These are phyloP conservation scores for Idaea biselata DNA, from an alignment of 2,888 invertebrate genomes.

Conservation along the genomic window DNA sequence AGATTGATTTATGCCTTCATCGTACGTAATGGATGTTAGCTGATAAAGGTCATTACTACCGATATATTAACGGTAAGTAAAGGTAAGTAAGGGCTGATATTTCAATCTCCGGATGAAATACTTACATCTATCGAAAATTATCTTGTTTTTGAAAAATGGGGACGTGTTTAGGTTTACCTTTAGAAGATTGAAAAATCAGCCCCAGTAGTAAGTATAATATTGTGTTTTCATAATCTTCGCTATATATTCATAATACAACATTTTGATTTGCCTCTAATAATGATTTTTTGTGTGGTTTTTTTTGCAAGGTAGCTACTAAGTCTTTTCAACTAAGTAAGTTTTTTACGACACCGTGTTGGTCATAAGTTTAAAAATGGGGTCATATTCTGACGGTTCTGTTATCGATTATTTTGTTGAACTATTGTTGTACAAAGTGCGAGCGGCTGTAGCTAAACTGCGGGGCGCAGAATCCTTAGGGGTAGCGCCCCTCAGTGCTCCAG, in stretches of 20 bases:
- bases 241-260: too few species aligned
- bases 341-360: neutral
- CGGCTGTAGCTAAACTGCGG: slow-evolving; percentile 27
- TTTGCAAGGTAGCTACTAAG: too few species aligned
- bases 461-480: slow-evolving; percentile 72
- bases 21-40: neutral
- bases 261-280: too few species aligned
- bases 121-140: too few species aligned
- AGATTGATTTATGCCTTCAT: neutral
- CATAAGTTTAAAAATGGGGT: slow-evolving; percentile 2
- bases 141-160: too few species aligned
- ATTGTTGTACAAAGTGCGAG: slow-evolving; percentile 50
- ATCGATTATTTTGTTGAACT: slow-evolving; percentile 75
- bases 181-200: too few species aligned
- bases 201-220: too few species aligned
- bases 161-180: too few species aligned
- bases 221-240: too few species aligned
- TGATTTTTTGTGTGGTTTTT: too few species aligned
- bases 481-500: slow-evolving; percentile 36
- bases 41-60: neutral
- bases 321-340: neutral
- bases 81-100: neutral
- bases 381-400: slow-evolving; percentile 26
- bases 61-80: neutral
- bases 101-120: too few species aligned